These are phyloP conservation scores for Nemapogon koenigi DNA, from an alignment of 2,888 invertebrate species.

Conservation along the genomic window DNA sequence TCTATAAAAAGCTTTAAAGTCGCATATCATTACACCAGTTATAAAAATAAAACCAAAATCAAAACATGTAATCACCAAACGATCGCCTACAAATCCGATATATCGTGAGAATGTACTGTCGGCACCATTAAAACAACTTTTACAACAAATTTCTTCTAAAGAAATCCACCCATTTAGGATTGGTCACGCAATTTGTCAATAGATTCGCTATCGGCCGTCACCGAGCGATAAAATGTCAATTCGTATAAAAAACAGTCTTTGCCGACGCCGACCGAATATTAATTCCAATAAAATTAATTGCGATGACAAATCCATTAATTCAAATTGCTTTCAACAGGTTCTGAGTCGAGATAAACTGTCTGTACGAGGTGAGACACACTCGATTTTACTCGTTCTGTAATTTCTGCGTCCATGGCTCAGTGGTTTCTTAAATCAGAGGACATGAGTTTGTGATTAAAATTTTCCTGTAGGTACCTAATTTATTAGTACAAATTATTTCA, in stretches of 20 bases:
- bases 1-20: no score
- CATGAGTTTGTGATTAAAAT: no score
- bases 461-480: no score
- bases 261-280: constrained; percentile 56
- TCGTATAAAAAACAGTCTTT: constrained; percentile 43
- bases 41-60: constrained; percentile 26
- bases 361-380: no score
- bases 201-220: constrained; percentile 47
- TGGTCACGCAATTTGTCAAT: constrained; percentile 65
- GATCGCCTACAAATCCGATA: constrained; percentile 42
- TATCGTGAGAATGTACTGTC: constrained; percentile 52
- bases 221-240: constrained; percentile 59
- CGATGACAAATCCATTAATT: constrained; percentile 64
- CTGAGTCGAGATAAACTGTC: constrained; percentile 5
- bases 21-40: no score
- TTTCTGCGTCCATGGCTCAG: no score
- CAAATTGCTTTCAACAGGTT: constrained; percentile 46
- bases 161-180: constrained; percentile 61
- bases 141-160: constrained; percentile 52
- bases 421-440: no score
- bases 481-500: no score
- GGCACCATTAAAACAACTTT: constrained; percentile 43
- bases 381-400: no score
- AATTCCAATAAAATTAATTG: constrained; percentile 62
- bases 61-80: constrained; percentile 59